Conservation (phyloP, 2,113 vertebrate genomes). For the Forbesichthys papilliferus region DNA sequence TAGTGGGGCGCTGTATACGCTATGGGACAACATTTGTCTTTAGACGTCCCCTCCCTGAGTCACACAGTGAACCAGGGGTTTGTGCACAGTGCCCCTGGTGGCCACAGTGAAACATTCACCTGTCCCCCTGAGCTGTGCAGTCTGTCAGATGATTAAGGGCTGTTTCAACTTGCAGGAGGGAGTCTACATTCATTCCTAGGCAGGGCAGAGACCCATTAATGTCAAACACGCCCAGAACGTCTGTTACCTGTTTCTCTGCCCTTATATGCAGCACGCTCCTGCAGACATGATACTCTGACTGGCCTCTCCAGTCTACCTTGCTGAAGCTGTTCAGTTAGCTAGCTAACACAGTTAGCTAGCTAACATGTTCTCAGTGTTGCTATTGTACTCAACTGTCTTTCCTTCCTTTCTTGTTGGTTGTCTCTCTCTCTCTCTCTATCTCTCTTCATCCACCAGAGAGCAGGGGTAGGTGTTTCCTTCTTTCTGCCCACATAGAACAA, state of each 20-base stretch:
- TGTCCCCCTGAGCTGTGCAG: not conserved
- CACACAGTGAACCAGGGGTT: not conserved
- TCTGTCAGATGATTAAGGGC: slow-evolving; percentile 31
- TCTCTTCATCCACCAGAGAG: not conserved
- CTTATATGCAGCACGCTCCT: not conserved
- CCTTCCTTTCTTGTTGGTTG: not conserved
- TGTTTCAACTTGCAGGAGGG: slow-evolving; percentile 58
- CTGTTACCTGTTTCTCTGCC: not conserved
- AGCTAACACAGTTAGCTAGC: no score
- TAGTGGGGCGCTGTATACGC: no score
- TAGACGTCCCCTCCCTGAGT: not conserved
- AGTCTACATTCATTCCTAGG: slow-evolving; percentile 46
- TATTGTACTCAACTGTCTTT: not conserved
- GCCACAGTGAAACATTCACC: slow-evolving; percentile 12
- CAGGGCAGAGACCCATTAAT: slow-evolving; percentile 7
- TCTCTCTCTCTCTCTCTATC: not conserved
- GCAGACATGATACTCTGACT: no score
- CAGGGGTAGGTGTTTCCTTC: no score
- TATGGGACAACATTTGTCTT: no score
- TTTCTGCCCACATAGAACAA: no score
- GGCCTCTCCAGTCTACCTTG: no score
- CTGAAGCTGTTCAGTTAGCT: no score
- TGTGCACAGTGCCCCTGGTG: slow-evolving; percentile 66
- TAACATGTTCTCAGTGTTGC: no score
- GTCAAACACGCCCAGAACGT: no score